Percentiles rank a stretch among this genome's conserved stretches.
These are phyloP conservation scores for Papilio dardanus DNA, from an alignment of 1,140 invertebrate genomes.

Conservation along the genomic window DNA sequence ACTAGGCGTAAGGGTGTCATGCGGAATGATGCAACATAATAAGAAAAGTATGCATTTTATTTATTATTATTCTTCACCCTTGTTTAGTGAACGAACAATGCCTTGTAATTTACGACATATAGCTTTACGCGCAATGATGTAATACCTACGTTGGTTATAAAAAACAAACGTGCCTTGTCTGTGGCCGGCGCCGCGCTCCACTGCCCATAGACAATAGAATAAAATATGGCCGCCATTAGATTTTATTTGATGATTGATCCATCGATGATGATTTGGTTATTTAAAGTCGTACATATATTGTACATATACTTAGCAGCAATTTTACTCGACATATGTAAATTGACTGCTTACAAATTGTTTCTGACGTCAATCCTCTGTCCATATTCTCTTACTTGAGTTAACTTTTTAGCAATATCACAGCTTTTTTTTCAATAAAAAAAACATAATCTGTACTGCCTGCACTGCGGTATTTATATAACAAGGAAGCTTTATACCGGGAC, in stretches of 20 bases:
- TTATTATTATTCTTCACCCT: slow-evolving; percentile 1
- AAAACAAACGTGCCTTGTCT: slow-evolving; percentile 48
- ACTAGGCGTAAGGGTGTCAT: too few relatives aligned
- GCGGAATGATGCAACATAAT: not conserved
- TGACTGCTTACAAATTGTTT: too few relatives aligned
- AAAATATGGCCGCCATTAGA: slow-evolving; percentile 41
- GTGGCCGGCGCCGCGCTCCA: slow-evolving; percentile 50
- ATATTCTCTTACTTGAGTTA: too few relatives aligned
- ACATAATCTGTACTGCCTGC: not conserved
- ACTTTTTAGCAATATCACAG: not conserved
- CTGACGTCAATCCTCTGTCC: too few relatives aligned
- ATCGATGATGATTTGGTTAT: not conserved
- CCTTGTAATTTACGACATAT: slow-evolving; percentile 32
- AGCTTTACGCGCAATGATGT: slow-evolving; percentile 40
- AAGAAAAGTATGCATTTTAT: not conserved
- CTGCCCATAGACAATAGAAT: slow-evolving; percentile 56
- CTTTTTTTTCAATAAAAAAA: not conserved
- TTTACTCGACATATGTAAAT: too few relatives aligned
- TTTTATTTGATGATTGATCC: slow-evolving; percentile 26
- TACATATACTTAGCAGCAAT: too few relatives aligned
- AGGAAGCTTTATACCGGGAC: slow-evolving; percentile 15
- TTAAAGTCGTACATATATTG: too few relatives aligned
- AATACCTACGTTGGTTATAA: slow-evolving; percentile 41
- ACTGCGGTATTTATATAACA: slow-evolving; percentile 4
- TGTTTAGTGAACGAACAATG: slow-evolving; percentile 20